Base-by-base conservation (phyloP, 2,888 invertebrate species). In the Mythimna vitellina region DNA sequence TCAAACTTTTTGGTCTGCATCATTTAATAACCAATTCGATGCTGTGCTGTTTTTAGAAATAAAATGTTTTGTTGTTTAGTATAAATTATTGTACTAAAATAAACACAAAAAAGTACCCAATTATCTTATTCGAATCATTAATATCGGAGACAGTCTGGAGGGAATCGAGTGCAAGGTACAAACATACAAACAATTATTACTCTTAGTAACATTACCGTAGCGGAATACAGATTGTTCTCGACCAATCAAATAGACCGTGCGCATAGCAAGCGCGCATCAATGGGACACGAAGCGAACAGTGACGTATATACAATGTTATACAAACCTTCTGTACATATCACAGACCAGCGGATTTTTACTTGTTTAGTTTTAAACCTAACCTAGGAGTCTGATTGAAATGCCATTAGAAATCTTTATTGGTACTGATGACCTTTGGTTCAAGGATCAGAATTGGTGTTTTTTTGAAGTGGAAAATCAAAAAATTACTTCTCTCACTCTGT, bases 241-340 rank as follows among this genome's bases (percentile, higher is more conserved):
- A 70, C 61, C 69, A 70, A 65, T 62, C 56, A 78, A 73, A 73
- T 42, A 53, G 32, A 9, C 8, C 60, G 38, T 57, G 58, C 64
- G 65, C 42, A 49, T 49, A 70, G 58, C 62, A 60, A 81, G 68
- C 64, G 57, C 63, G 70, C 67, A 25, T 63, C 66, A 51, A 57
- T 22, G 14, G 29, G 51, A 78, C 53, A 65, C 60, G 51, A 75
- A 81, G 75, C 75, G 25, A 68, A 71, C 56, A 80, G 53, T 61
- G 61, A 72, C 51, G 49, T 74, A 78, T 79, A 64, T 80, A 80
- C 70, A 76, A 46, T 70, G 71, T 70, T 64, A 73, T 84, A 77
- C 78, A 75, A 81, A 73, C 79, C 75, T 83, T 60, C 79, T 86
- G 84, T 90, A 89, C 86, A 89, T 92, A 93, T 92, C 92, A 92